These are phyloP conservation scores for Teleopsis dalmanni DNA, from an alignment of 1,140 invertebrate genomes.

Conservation along the genomic window DNA sequence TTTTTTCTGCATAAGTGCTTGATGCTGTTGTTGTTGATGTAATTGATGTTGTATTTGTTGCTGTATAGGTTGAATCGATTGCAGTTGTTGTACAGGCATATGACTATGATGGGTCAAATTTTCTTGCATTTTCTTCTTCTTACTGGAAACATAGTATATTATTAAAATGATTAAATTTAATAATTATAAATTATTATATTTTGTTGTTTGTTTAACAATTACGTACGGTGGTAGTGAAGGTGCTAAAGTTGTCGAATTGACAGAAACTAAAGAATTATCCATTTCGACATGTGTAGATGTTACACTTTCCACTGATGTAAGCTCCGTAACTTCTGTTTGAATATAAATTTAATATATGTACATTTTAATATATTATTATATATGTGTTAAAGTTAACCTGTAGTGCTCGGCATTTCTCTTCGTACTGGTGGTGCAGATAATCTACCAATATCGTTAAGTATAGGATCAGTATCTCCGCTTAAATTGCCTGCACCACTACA, in stretches of 20 bases:
- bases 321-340: slow-evolving; percentile 41
- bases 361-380: background rate
- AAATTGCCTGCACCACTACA: slow-evolving; percentile 25
- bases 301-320: slow-evolving; percentile 42
- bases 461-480: slow-evolving; percentile 34
- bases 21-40: slow-evolving; percentile 27
- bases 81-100: slow-evolving; percentile 12
- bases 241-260: slow-evolving; percentile 32
- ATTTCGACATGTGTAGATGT: slow-evolving; percentile 43
- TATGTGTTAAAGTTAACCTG: slow-evolving; percentile 24
- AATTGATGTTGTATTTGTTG: slow-evolving; percentile 30
- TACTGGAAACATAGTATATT: background rate
- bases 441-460: slow-evolving; percentile 27
- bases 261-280: slow-evolving; percentile 37
- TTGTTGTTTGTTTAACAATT: background rate
- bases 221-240: slow-evolving; percentile 39
- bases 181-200: no score
- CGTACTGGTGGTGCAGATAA: slow-evolving; percentile 37
- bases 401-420: slow-evolving; percentile 41
- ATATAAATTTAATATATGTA: slow-evolving; percentile 20
- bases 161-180: no score
- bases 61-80: slow-evolving; percentile 34
- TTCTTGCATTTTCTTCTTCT: slow-evolving; percentile 13
- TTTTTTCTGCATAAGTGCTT: slow-evolving; percentile 28
- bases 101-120: background rate